phyloP scores from a whole-genome alignment of 2,888 invertebrate genomes.

The Drosophila sordidula region DNA sequence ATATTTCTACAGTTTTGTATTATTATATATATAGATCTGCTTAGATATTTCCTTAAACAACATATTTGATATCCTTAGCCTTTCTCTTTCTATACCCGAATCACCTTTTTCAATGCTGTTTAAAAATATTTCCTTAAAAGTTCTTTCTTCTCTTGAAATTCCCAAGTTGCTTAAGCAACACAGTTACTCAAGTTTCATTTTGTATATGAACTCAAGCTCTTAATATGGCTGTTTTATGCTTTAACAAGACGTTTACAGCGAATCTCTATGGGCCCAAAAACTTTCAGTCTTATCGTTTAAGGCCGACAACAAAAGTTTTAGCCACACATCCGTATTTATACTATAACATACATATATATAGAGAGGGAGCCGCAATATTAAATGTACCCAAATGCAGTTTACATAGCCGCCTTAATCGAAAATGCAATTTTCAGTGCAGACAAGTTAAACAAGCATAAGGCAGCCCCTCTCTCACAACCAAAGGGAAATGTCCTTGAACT shows the following conservation, averaged over 20 bases:
- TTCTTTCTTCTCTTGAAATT: not conserved
- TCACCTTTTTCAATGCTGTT: too few species aligned
- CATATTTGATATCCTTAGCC: too few species aligned
- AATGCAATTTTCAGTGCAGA: conserved; percentile 62
- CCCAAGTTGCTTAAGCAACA: not conserved
- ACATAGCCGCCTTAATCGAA: conserved; percentile 70
- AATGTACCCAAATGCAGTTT: conserved; percentile 60
- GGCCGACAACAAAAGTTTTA: conserved; percentile 34
- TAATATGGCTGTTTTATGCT: conserved; percentile 1
- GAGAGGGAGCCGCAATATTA: conserved; percentile 48
- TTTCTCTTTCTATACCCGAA: too few species aligned
- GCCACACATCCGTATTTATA: conserved; percentile 4
- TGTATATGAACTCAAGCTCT: not conserved
- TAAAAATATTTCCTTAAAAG: not conserved
- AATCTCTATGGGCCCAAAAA: conserved; percentile 20
- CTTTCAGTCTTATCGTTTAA: conserved; percentile 43
- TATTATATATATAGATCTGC: not conserved
- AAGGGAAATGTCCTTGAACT: conserved; percentile 69
- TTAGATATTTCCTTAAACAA: too few species aligned
- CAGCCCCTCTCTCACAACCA: not conserved
- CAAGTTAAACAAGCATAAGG: conserved; percentile 56
- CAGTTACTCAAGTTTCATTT: not conserved
- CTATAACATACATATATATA: not conserved
- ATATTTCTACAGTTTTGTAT: not conserved
- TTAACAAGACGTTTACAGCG: conserved; percentile 8